phyloP scores from a whole-genome alignment of 2,888 invertebrate species.

The Perdita meconis region DNA sequence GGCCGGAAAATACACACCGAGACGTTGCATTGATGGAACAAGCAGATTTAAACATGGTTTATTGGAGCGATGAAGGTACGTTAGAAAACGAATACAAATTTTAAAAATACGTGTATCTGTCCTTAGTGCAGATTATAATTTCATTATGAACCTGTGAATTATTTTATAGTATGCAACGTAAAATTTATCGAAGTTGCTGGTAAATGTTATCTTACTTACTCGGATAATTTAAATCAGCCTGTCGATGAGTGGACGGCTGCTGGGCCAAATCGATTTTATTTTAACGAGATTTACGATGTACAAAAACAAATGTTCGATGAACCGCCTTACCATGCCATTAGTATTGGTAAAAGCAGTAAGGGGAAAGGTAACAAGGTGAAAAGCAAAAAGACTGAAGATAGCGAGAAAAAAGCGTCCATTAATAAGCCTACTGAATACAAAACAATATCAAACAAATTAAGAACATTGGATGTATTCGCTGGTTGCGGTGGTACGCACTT shows the following conservation, averaged over 20 bases:
- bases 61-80: slow-evolving; percentile 91
- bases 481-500: slow-evolving; percentile 90
- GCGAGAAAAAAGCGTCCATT: slow-evolving; percentile 71
- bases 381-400: slow-evolving; percentile 80
- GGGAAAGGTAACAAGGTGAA: slow-evolving; percentile 89
- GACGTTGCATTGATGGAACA: slow-evolving; percentile 86
- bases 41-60: slow-evolving; percentile 90
- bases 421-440: slow-evolving; percentile 80
- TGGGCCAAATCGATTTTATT: slow-evolving; percentile 91
- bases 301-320: slow-evolving; percentile 86
- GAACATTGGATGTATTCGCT: slow-evolving; percentile 92
- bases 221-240: slow-evolving; percentile 86
- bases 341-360: slow-evolving; percentile 87
- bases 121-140: background rate
- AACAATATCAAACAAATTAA: slow-evolving; percentile 85
- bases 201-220: slow-evolving; percentile 89
- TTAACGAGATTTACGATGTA: slow-evolving; percentile 88
- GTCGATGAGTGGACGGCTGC: slow-evolving; percentile 86
- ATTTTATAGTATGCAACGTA: slow-evolving; percentile 85
- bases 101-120: background rate
- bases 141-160: background rate
- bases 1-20: slow-evolving; percentile 91
- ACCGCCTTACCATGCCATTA: slow-evolving; percentile 87
- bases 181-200: slow-evolving; percentile 87
- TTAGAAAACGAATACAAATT: background rate